Evolutionary conservation across 37 sponge, comb jelly and placozoan species (phyloP).

Genomic region (Beroe ovata): DNA sequence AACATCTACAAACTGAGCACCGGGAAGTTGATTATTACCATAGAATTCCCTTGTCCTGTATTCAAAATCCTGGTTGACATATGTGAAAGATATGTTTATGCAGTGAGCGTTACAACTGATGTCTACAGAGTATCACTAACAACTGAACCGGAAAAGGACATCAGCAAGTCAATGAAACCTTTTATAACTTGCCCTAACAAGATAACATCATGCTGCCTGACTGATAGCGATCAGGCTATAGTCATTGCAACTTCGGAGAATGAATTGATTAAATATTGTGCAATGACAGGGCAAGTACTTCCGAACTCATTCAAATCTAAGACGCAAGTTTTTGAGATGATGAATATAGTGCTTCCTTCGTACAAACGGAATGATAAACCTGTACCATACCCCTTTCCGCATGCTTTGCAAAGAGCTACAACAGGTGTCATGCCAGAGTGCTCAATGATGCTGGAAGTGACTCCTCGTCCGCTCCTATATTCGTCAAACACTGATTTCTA

Average conservation of each 20-base stretch:
- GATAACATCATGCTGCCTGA: slow-evolving; percentile 20
- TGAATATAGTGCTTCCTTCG: not conserved
- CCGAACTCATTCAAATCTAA: slow-evolving; percentile 20
- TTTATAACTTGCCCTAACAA: slow-evolving; percentile 21
- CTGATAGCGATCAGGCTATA: slow-evolving; percentile 1
- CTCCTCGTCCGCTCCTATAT: not conserved
- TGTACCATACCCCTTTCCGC: slow-evolving; percentile 19
- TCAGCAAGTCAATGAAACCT: not conserved
- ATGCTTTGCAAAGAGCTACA: not conserved
- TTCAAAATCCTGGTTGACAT: slow-evolving; percentile 23
- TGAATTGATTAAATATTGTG: slow-evolving; percentile 16
- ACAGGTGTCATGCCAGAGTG: slow-evolving; percentile 10
- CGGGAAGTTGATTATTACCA: not conserved
- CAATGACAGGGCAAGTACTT: slow-evolving; percentile 9
- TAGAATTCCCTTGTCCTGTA: slow-evolving; percentile 48
- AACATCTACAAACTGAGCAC: slow-evolving; percentile 71
- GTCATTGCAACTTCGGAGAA: not conserved
- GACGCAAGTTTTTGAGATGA: not conserved
- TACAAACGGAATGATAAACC: slow-evolving; percentile 32
- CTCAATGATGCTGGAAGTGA: not conserved
- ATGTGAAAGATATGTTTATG: slow-evolving; percentile 6
- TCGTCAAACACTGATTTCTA: not conserved
- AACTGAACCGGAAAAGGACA: not conserved
- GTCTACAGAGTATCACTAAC: slow-evolving; percentile 42
- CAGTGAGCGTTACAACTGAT: not conserved